Percentiles rank a stretch among this genome's conserved stretches.
Conservation (phyloP, 2,888 invertebrate genomes). For the Habrosyne pyritoides region DNA sequence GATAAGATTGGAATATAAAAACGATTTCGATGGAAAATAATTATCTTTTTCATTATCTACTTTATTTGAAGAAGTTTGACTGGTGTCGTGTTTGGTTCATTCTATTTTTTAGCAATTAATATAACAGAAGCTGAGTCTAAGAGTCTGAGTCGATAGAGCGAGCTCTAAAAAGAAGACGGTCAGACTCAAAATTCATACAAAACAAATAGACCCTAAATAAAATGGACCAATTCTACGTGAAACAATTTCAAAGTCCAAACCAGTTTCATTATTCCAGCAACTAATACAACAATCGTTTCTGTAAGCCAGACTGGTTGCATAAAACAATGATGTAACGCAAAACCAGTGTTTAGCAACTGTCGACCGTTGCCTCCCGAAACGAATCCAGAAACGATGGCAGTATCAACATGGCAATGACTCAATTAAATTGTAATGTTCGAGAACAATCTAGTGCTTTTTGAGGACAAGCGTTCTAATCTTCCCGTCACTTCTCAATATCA, state of each 20-base stretch:
- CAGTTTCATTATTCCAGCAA: not conserved
- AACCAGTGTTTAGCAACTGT: constrained; percentile 19
- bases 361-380: constrained; percentile 12
- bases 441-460: not conserved
- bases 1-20: no score
- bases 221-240: constrained; percentile 14
- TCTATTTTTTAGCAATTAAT: no score
- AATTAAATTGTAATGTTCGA: not conserved
- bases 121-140: no score
- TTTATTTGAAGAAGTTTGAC: no score
- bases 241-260: not conserved
- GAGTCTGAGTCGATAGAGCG: no score
- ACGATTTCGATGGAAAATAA: no score
- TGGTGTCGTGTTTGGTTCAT: no score
- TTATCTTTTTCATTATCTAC: no score
- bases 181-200: no score
- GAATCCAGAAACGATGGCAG: not conserved
- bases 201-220: not conserved
- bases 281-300: not conserved
- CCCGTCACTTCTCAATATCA: not conserved
- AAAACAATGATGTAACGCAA: constrained; percentile 23
- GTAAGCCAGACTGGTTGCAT: constrained; percentile 18
- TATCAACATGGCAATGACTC: not conserved
- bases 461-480: not conserved
- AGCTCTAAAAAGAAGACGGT: no score